A percentile compares a stretch with the other conserved stretches of the same genome.
These are phyloP conservation scores for Tetragnatha montana DNA, from an alignment of 2,888 invertebrate species.

Conservation along the genomic window DNA sequence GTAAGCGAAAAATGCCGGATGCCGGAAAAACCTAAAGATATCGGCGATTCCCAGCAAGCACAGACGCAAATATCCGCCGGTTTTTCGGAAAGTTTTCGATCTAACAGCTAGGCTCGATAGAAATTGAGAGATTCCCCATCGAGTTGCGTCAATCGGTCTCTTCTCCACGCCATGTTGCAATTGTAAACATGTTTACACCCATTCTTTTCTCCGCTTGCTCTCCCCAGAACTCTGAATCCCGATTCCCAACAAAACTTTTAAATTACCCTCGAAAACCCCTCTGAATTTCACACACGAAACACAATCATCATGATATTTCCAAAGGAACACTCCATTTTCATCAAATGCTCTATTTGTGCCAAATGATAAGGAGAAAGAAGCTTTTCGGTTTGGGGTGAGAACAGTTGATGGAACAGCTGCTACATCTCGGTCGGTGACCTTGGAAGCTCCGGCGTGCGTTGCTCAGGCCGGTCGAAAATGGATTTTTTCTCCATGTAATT, in stretches of 20 bases:
- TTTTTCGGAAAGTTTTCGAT: not conserved
- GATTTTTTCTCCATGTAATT: not conserved
- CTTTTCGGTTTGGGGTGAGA: not conserved
- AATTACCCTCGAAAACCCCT: no score
- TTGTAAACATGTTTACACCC: constrained; percentile 70
- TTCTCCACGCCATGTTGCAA: constrained; percentile 62
- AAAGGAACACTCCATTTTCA: no score
- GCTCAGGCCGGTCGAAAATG: constrained; percentile 33
- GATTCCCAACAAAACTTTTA: no score
- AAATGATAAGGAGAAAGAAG: not conserved
- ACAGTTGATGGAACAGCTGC: constrained; percentile 43
- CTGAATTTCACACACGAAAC: no score
- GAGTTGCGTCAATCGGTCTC: constrained; percentile 8
- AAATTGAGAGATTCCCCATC: not conserved
- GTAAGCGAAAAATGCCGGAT: constrained; percentile 62
- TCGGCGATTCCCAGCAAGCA: constrained; percentile 59
- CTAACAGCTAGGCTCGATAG: not conserved
- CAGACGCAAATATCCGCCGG: constrained; percentile 58
- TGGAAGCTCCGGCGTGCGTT: constrained; percentile 55
- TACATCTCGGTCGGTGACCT: constrained; percentile 70
- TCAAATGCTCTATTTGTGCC: not conserved
- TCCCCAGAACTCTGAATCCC: constrained; percentile 23
- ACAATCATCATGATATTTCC: no score
- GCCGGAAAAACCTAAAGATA: constrained; percentile 69
- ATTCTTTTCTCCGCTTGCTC: constrained; percentile 34